phyloP scores from a whole-genome alignment of 2,797 vertebrate species.

The Melanotaenia boesemani region DNA sequence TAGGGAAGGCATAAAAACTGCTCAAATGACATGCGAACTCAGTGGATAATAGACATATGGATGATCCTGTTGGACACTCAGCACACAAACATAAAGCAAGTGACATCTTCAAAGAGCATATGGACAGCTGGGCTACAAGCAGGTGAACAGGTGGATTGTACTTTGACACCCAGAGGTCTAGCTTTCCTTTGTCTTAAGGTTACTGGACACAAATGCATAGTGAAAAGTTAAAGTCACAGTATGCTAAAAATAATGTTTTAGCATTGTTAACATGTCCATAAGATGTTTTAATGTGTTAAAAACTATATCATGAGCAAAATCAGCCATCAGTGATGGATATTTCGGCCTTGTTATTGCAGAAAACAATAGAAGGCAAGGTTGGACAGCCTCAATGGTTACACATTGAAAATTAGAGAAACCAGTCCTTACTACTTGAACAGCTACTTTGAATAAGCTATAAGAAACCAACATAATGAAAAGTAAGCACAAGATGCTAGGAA shows the following conservation, averaged over 20 bases:
- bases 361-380: background rate
- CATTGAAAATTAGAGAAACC: background rate
- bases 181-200: constrained; percentile 51
- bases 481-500: background rate
- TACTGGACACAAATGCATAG: background rate
- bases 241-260: background rate
- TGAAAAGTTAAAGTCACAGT: background rate
- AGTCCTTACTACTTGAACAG: background rate
- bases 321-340: background rate
- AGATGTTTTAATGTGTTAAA: background rate
- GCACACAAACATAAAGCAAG: constrained; percentile 16
- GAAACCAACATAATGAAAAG: background rate
- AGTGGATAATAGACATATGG: constrained; percentile 60
- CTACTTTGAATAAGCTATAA: background rate
- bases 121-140: constrained; percentile 51
- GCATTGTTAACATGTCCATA: background rate
- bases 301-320: background rate
- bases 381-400: background rate
- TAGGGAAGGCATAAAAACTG: constrained; percentile 67
- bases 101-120: constrained; percentile 34
- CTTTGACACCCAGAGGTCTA: constrained; percentile 51
- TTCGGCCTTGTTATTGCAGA: background rate
- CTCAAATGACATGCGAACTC: constrained; percentile 73
- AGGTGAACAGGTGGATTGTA: constrained; percentile 50
- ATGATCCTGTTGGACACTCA: constrained; percentile 31